Base-by-base conservation (phyloP, 2,113 vertebrate species). In the Sebastes fasciatus region DNA sequence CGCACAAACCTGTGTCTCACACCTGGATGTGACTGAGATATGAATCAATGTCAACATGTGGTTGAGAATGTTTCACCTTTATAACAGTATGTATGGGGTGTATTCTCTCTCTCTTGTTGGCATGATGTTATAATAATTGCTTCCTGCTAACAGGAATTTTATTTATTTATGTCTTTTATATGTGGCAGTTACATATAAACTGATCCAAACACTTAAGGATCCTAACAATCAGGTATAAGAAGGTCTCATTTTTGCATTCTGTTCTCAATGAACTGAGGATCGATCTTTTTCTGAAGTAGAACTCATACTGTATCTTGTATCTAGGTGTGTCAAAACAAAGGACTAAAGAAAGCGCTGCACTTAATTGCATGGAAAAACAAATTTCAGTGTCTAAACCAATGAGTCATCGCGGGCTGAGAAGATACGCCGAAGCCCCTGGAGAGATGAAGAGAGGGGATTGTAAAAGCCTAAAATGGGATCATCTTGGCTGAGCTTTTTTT, bases 321-420 rank as follows among this genome's bases (percentile, higher is more conserved):
- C 16, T 70, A 70, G 72, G 61, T 82, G 65, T 87, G 94, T 96
- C 77, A 88, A 96, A 96, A 96, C 94, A 94, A 95, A 95, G 93
- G 95, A 95, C 95, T 94, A 95, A 95, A 96, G 96, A 95, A 94
- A 96, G 93, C 93, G 95, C 72, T 96, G 94, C 91, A 94, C 94
- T 97, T 97, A 97, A 97, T 85, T 89, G 84, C 77, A 83, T 83
- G 51, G 87, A 34, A 92, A 86, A 85, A 90, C 83, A 84, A 49
- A 90, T 82, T 85, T 83, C 19, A 60, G 95, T 96, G 96, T 96
- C 95, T 94, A 95, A 97, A 97, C 96, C 96, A 97, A 96, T 97
- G 97, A 97, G 92, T 96, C 96, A 97, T 72, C 2, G 48, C 78
- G 34, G 46, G 65, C 75, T 74, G 71, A 83, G 79, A 72, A 73